phyloP scores from a whole-genome alignment of 2,113 vertebrate genomes.

The Oryzias melastigma region DNA sequence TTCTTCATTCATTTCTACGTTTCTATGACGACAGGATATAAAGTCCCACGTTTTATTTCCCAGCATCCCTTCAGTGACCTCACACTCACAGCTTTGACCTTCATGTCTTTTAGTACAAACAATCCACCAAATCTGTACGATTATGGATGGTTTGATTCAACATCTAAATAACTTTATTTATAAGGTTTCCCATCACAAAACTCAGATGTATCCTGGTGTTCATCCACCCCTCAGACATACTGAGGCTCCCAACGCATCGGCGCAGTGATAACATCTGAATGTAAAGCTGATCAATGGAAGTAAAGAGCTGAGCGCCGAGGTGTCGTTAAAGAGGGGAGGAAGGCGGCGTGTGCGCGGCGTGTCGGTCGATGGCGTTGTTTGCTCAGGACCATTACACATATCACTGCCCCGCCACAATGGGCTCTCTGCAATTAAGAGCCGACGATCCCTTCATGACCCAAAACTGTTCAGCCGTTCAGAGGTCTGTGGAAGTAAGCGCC shows the following conservation, averaged over 20 bases:
- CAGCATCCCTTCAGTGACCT: no score
- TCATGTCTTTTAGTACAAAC: no score
- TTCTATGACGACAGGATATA: no score
- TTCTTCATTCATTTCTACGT: no score
- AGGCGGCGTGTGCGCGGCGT: conserved; percentile 1
- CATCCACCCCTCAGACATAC: not conserved
- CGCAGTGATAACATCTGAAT: not conserved
- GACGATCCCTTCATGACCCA: conserved; percentile 15
- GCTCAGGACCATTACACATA: conserved; percentile 56
- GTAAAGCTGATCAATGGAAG: not conserved
- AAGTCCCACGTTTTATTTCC: no score
- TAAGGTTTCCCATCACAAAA: not conserved
- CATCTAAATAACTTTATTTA: not conserved
- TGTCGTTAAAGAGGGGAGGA: not conserved
- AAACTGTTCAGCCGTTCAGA: not conserved
- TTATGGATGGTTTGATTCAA: no score
- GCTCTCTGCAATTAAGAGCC: conserved; percentile 20
- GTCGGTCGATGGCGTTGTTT: conserved; percentile 40
- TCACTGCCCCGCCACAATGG: conserved; percentile 43
- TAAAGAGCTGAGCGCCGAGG: not conserved
- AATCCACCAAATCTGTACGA: no score
- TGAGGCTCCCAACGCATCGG: not conserved
- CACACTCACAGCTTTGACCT: no score
- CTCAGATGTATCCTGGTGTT: not conserved
- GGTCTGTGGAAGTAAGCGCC: not conserved